These are phyloP conservation scores for Aquatica leii DNA, from an alignment of 2,888 invertebrate genomes.

Conservation along the genomic window DNA sequence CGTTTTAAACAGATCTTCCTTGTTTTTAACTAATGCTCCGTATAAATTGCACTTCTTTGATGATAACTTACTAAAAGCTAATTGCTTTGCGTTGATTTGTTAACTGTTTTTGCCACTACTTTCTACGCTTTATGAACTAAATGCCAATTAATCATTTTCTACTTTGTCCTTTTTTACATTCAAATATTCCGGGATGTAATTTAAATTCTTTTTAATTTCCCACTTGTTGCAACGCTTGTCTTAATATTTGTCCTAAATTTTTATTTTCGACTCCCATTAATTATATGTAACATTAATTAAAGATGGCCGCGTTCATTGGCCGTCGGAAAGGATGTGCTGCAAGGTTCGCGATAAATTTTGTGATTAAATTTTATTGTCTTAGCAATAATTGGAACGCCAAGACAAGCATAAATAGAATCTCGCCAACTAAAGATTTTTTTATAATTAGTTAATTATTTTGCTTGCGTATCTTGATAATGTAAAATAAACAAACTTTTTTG, in stretches of 20 bases:
- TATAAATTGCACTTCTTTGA: constrained; percentile 61
- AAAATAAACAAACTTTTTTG: no score
- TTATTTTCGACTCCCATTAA: neutral
- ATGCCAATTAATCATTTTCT: constrained; percentile 33
- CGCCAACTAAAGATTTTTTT: no score
- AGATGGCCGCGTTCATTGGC: no score
- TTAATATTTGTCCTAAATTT: neutral
- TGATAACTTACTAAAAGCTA: constrained; percentile 59
- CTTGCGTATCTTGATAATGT: no score
- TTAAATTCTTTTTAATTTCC: constrained; percentile 9
- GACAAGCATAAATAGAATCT: no score
- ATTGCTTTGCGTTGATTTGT: constrained; percentile 59
- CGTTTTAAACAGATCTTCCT: constrained; percentile 47
- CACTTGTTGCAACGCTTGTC: constrained; percentile 2
- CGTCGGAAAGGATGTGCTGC: no score
- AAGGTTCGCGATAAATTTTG: no score
- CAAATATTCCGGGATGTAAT: constrained; percentile 14
- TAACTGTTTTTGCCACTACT: constrained; percentile 47
- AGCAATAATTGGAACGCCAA: no score
- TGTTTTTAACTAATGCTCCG: constrained; percentile 58
- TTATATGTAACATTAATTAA: neutral
- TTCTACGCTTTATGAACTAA: constrained; percentile 30
- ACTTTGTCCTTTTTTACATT: constrained; percentile 23
- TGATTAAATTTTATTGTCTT: no score
- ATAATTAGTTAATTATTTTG: no score